These are phyloP conservation scores for Cottoperca gobio DNA, from an alignment of 2,797 vertebrate species.

Conservation along the genomic window DNA sequence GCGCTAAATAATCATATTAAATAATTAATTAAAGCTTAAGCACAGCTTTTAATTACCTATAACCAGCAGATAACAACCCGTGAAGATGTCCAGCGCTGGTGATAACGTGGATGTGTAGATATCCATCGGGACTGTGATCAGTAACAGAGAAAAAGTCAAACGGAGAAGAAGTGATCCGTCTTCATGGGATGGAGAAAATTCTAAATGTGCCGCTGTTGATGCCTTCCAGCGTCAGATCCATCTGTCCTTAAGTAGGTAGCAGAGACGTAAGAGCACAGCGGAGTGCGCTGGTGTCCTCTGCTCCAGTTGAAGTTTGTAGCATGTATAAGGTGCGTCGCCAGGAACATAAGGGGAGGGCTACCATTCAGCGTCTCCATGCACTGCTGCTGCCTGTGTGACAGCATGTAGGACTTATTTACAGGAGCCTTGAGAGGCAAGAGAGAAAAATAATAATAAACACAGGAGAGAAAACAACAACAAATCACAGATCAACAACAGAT, in stretches of 20 bases:
- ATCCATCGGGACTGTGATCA: constrained; percentile 69
- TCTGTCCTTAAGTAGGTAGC: constrained; percentile 28
- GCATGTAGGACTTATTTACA: too few species aligned
- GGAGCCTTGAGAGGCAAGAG: too few species aligned
- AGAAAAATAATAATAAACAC: too few species aligned
- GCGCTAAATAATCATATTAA: not conserved
- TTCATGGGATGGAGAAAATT: not conserved
- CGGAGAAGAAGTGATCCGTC: not conserved
- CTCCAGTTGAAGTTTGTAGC: not conserved
- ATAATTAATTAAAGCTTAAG: not conserved
- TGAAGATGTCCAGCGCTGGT: constrained; percentile 77
- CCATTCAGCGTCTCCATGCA: not conserved
- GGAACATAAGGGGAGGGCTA: constrained; percentile 21
- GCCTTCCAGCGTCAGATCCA: constrained; percentile 45
- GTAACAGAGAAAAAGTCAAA: accelerated
- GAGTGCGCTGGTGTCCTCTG: not conserved
- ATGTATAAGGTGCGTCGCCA: not conserved
- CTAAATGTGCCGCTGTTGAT: not conserved
- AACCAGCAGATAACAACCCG: constrained; percentile 77
- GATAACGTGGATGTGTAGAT: constrained; percentile 78
- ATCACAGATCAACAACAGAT: too few species aligned
- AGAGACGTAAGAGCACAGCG: constrained; percentile 16
- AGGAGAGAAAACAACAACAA: too few species aligned
- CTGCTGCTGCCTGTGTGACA: not conserved
- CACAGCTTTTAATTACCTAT: constrained; percentile 69